Evolutionary conservation across 35 echinoderm and acorn worm species (phyloP), one percentile per base, ranked within the genome.

Genomic region (Strongylocentrotus purpuratus): DNA sequence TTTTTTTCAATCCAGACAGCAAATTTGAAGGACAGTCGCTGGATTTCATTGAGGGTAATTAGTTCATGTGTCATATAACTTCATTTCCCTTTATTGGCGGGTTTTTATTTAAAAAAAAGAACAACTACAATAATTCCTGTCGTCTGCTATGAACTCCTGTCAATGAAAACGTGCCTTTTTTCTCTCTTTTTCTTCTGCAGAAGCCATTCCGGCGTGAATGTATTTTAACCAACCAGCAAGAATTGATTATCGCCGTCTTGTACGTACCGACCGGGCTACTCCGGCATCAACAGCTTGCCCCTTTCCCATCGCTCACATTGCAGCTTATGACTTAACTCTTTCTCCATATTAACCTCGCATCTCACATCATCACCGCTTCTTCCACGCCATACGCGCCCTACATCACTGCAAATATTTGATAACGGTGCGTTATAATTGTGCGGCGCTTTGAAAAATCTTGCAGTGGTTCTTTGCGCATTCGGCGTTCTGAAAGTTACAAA

Each of bases 31-130:
- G 28, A n/a, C 20, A 28, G 7, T 22, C 65, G 65, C 28, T 78
- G 65, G 28, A 28, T 78, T 22, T 28, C 22, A 4, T 78, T 78
- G 65, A n/a, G 20, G 65, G 22, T 78, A 78, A 78, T 78, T 78
- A 78, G 22, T 78, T 78, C 65, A 78, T 78, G 65, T 78, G 65
- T 78, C 65, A 78, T 78, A 78, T 78, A 78, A 78, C 65, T 78
- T 78, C 65, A 78, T 78, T n/a, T 18, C 20, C 65, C 20, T 55
- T 78, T 78, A 78, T 78, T 78, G 65, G 65, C 20, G 20, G 65
- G 52, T 0, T 14, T 14, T 41, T n/a, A 55, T 8, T 10, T 6
- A 25, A 70, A 78, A 70, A 25, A 78, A 78, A n/a, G 4, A 22
- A 7, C 6, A 28, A n/a, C 65, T 28, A 28, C 65, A 7, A 78